Evolutionary conservation across 2,113 vertebrate species (phyloP).

Genomic region (Labeo rohita): DNA sequence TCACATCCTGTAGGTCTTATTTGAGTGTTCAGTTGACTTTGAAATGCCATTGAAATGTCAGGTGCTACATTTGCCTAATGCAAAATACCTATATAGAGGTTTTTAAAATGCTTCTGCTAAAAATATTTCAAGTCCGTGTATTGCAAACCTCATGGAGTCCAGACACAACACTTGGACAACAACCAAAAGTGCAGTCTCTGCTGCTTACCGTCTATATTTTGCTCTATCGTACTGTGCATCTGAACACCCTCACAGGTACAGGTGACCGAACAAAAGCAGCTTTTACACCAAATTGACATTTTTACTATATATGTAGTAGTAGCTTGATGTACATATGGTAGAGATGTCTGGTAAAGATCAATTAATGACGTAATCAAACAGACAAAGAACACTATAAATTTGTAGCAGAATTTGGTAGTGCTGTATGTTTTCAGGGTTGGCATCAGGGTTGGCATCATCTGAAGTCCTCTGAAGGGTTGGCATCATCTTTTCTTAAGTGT

Average conservation of each 20-base stretch:
- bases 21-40: background rate
- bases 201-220: conserved; percentile 22
- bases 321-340: too few species aligned
- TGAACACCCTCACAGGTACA: conserved; percentile 1
- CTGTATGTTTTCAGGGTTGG: too few species aligned
- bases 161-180: background rate
- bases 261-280: conserved; percentile 62
- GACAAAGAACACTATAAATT: too few species aligned
- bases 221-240: background rate
- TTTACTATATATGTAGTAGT: too few species aligned
- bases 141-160: conserved; percentile 4
- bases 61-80: background rate
- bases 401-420: too few species aligned
- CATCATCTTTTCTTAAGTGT: too few species aligned
- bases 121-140: background rate
- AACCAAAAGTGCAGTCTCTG: conserved; percentile 22
- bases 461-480: too few species aligned
- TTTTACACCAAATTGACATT: too few species aligned
- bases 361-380: too few species aligned
- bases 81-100: background rate
- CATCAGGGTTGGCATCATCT: too few species aligned
- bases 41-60: too few species aligned
- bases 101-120: conserved; percentile 10
- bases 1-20: conserved; percentile 50
- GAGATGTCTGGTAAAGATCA: too few species aligned